Evolutionary conservation across 1,140 invertebrate species (phyloP).

Genomic region (Aphidius ervi): DNA sequence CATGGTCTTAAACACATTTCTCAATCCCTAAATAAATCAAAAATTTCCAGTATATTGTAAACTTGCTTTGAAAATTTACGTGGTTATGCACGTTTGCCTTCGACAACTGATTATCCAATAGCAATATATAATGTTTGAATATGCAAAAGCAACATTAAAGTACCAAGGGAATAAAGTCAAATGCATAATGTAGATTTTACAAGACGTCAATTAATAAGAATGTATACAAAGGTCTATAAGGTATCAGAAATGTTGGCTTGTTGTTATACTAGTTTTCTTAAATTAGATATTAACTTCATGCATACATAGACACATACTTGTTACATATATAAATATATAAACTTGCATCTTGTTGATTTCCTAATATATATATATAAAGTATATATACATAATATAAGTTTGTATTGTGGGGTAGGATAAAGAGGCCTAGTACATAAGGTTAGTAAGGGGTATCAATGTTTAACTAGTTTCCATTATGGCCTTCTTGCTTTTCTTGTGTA

Average conservation of each 20-base stretch:
- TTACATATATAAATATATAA: too few species aligned
- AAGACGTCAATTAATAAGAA: slow-evolving; percentile 51
- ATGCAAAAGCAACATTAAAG: slow-evolving; percentile 23
- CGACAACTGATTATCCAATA: slow-evolving; percentile 9
- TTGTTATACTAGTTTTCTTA: slow-evolving; percentile 1
- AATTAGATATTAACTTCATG: neutral
- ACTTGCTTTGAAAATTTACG: too few species aligned
- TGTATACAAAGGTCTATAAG: slow-evolving; percentile 43
- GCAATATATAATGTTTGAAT: neutral
- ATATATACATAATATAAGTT: neutral
- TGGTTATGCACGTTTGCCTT: neutral
- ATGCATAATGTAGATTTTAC: slow-evolving; percentile 41
- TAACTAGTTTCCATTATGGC: slow-evolving; percentile 50
- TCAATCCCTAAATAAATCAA: too few species aligned
- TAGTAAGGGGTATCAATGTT: slow-evolving; percentile 47
- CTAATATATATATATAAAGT: neutral
- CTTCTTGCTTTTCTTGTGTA: slow-evolving; percentile 23
- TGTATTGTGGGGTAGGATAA: neutral
- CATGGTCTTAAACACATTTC: too few species aligned
- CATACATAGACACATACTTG: neutral
- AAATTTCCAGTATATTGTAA: too few species aligned
- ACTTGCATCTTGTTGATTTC: neutral
- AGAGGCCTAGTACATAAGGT: slow-evolving; percentile 23
- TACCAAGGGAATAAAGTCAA: slow-evolving; percentile 32
- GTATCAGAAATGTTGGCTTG: slow-evolving; percentile 27